These are phyloP conservation scores for Bombus ignitus DNA, from an alignment of 1,140 invertebrate genomes.

Conservation along the genomic window DNA sequence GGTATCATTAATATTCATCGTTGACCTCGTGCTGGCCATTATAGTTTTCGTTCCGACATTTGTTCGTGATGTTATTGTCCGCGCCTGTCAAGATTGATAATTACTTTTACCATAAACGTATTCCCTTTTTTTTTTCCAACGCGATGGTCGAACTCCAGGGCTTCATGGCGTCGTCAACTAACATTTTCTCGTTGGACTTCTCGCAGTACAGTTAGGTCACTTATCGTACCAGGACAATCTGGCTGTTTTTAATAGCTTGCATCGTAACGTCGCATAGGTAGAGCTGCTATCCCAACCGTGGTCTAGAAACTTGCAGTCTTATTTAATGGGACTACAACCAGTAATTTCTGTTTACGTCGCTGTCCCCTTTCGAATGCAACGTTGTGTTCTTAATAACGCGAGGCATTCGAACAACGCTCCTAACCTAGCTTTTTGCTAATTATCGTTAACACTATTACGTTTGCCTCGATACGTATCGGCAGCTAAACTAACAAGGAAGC, in stretches of 20 bases:
- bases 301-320: slow-evolving; percentile 13
- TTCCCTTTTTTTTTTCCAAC: background rate
- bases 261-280: slow-evolving; percentile 5
- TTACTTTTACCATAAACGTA: slow-evolving; percentile 3
- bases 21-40: slow-evolving; percentile 28
- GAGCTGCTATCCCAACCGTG: slow-evolving; percentile 1
- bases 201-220: slow-evolving; percentile 33
- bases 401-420: background rate
- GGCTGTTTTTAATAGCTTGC: slow-evolving; percentile 29
- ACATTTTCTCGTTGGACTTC: background rate
- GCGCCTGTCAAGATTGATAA: slow-evolving; percentile 26
- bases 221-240: slow-evolving; percentile 43
- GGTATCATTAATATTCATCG: slow-evolving; percentile 56
- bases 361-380: background rate
- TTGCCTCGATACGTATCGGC: slow-evolving; percentile 7
- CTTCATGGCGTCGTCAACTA: background rate
- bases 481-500: slow-evolving; percentile 6
- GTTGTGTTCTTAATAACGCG: background rate
- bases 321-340: background rate
- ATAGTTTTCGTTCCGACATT: slow-evolving; percentile 36
- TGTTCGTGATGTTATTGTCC: slow-evolving; percentile 35
- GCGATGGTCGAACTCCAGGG: no score
- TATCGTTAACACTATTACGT: background rate
- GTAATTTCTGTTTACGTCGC: slow-evolving; percentile 4
- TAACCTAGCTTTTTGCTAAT: slow-evolving; percentile 38